Evolutionary conservation across 2,797 vertebrate genomes (phyloP).

Genomic region (Novumbra hubbsi): DNA sequence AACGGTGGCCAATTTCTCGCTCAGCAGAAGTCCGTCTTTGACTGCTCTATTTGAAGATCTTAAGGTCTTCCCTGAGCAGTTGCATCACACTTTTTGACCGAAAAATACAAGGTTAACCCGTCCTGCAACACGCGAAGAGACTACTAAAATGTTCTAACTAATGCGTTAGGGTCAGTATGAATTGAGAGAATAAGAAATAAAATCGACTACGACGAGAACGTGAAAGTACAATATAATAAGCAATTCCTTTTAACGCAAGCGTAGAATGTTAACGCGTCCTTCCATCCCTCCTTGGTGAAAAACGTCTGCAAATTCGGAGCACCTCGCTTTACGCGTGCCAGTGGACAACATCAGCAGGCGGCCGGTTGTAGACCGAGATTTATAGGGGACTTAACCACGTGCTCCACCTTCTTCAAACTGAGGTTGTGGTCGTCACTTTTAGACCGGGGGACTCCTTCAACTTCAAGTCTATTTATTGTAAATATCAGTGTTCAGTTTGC

Average conservation of each 20-base stretch:
- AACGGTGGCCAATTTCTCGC: constrained; percentile 23
- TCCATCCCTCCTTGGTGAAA: constrained; percentile 60
- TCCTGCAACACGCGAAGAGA: not conserved
- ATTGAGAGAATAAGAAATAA: not conserved
- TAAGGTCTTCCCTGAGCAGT: constrained; percentile 4
- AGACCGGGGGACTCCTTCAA: constrained; percentile 63
- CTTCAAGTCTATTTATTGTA: constrained; percentile 49
- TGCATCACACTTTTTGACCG: constrained; percentile 22
- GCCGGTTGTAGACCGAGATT: constrained; percentile 66
- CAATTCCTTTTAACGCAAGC: constrained; percentile 27
- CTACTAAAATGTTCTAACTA: not conserved
- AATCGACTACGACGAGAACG: not conserved
- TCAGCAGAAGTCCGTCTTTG: constrained; percentile 20
- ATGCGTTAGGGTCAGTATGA: not conserved
- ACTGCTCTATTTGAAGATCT: constrained; percentile 3
- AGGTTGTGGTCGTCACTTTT: constrained; percentile 66
- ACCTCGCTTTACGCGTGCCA: constrained; percentile 66
- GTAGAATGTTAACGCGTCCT: constrained; percentile 48
- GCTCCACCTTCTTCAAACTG: constrained; percentile 70
- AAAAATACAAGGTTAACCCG: not conserved
- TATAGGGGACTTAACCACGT: constrained; percentile 80
- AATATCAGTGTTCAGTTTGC: constrained; percentile 48
- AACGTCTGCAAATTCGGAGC: constrained; percentile 33
- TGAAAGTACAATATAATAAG: constrained; percentile 4
- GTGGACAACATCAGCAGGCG: constrained; percentile 77